These are phyloP conservation scores for Ptilodon capucinus DNA, from an alignment of 2,888 invertebrate genomes.

Conservation along the genomic window DNA sequence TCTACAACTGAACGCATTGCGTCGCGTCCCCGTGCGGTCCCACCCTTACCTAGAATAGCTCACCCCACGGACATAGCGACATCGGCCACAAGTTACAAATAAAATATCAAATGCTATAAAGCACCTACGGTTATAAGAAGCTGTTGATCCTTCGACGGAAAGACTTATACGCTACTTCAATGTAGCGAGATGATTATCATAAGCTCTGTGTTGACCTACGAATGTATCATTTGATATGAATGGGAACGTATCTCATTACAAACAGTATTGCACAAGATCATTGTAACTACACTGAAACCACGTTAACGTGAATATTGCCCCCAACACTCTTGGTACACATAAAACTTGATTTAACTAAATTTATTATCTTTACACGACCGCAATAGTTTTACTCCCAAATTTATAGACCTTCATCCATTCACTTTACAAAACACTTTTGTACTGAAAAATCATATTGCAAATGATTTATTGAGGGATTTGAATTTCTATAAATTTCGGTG, in stretches of 20 bases:
- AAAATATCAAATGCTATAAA: constrained; percentile 58
- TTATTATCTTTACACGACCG: too few relatives aligned
- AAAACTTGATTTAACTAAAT: too few relatives aligned
- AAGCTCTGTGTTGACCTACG: constrained; percentile 34
- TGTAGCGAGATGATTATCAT: constrained; percentile 28
- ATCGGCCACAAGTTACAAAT: constrained; percentile 65
- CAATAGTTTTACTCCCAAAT: too few relatives aligned
- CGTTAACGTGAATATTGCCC: not conserved
- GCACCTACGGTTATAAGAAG: constrained; percentile 57
- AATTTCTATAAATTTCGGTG: too few relatives aligned
- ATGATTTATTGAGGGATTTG: too few relatives aligned
- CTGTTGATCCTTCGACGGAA: constrained; percentile 41
- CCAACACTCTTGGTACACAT: too few relatives aligned
- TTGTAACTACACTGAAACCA: not conserved
- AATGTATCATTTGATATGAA: constrained; percentile 33
- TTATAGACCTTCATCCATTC: too few relatives aligned
- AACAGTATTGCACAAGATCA: constrained; percentile 4
- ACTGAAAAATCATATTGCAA: too few relatives aligned
- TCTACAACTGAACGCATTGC: constrained; percentile 40
- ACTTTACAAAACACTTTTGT: too few relatives aligned
- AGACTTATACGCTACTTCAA: constrained; percentile 32
- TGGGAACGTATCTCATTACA: not conserved
- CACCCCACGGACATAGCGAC: constrained; percentile 68
- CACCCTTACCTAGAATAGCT: constrained; percentile 51
- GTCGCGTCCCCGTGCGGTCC: constrained; percentile 48